Conservation (phyloP, 2,888 invertebrate species). For the Balanococcus diminutus region DNA sequence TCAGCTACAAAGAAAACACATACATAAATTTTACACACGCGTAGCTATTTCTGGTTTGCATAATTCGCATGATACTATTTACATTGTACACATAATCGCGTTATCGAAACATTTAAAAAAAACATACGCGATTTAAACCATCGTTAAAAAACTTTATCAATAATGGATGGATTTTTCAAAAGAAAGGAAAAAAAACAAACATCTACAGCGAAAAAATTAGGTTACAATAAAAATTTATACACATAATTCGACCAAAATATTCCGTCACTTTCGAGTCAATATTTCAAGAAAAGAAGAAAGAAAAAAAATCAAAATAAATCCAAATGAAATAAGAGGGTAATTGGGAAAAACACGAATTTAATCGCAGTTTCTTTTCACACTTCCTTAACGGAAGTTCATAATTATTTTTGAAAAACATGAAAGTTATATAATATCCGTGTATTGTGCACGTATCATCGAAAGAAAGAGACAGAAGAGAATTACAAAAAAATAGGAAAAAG, state of each 20-base stretch:
- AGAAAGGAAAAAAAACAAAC: neutral
- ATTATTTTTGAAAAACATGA: neutral
- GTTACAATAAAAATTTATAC: neutral
- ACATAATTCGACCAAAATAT: neutral
- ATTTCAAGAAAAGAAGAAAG: neutral
- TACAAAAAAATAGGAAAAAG: neutral
- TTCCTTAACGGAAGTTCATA: neutral
- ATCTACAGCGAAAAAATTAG: constrained; percentile 7
- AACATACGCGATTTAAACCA: constrained; percentile 9
- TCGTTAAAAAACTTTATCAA: neutral
- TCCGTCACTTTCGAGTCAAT: neutral
- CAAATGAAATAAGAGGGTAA: neutral
- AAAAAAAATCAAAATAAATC: neutral
- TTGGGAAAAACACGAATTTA: neutral
- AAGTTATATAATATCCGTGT: neutral
- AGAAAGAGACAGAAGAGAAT: neutral
- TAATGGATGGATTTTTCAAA: constrained; percentile 27
- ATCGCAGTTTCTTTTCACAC: neutral
- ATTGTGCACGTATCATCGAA: neutral
- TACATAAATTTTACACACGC: constrained; percentile 6
- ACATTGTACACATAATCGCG: neutral
- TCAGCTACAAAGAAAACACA: neutral
- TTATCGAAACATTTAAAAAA: neutral
- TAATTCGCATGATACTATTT: neutral
- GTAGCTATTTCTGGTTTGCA: constrained; percentile 7